Conservation (phyloP, 2,113 vertebrate genomes). For the Psophia crepitans region DNA sequence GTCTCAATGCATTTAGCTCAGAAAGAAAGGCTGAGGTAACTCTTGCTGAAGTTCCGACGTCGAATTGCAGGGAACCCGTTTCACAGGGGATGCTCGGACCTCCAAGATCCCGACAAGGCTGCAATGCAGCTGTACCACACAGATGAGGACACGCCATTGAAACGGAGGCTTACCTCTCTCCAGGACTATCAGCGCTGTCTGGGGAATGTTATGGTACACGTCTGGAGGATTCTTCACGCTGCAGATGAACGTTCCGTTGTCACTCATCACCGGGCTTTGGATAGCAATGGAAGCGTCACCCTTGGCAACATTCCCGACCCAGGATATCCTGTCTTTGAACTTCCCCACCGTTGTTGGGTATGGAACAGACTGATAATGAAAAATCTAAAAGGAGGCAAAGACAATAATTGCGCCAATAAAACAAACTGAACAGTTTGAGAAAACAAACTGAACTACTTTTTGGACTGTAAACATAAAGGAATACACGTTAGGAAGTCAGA, state of each 20-base stretch:
- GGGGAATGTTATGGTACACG: slow-evolving; percentile 83
- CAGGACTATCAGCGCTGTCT: slow-evolving; percentile 78
- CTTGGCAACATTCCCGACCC: slow-evolving; percentile 77
- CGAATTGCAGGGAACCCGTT: not conserved
- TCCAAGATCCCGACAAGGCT: not conserved
- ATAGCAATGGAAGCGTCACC: slow-evolving; percentile 86
- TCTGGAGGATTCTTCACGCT: slow-evolving; percentile 92
- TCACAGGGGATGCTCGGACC: not conserved
- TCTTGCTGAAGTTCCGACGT: not conserved
- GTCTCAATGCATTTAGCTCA: not conserved
- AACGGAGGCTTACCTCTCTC: slow-evolving; percentile 76
- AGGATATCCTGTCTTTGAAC: slow-evolving; percentile 82
- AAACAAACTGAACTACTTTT: not conserved
- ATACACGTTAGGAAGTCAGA: not conserved
- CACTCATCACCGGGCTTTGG: slow-evolving; percentile 72
- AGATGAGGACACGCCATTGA: rapidly evolving
- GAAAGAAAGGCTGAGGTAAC: not conserved
- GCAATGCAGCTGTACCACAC: rapidly evolving
- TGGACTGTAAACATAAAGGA: not conserved
- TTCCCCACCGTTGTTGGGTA: slow-evolving; percentile 74
- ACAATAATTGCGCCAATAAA: not conserved
- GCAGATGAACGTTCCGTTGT: slow-evolving; percentile 92
- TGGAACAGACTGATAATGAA: slow-evolving; percentile 83
- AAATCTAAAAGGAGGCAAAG: slow-evolving; percentile 74
- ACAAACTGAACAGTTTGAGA: too few species aligned